Percentiles rank a stretch among this genome's conserved stretches.
These are phyloP conservation scores for Eutrigla gurnardus DNA, from an alignment of 2,797 vertebrate species.

Conservation along the genomic window DNA sequence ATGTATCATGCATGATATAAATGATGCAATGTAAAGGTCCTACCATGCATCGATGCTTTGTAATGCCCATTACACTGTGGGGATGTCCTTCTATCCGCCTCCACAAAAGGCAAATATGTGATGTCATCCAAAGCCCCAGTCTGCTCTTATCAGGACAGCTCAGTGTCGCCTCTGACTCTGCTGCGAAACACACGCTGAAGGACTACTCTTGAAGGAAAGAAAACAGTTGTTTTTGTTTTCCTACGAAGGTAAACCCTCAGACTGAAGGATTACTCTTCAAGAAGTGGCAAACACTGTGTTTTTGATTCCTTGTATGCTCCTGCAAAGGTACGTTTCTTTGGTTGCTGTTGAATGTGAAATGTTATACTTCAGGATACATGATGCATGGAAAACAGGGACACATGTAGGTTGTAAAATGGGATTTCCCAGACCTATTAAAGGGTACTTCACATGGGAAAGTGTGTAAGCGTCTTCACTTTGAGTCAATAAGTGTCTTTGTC, in stretches of 20 bases:
- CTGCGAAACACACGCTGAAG: conserved; percentile 31
- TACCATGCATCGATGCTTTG: neutral
- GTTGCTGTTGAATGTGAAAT: neutral
- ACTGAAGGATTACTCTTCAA: conserved; percentile 48
- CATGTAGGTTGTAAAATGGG: neutral
- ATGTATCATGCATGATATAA: neutral
- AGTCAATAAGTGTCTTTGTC: conserved; percentile 2
- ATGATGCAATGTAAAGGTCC: neutral
- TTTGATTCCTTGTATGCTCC: neutral
- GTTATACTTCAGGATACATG: neutral
- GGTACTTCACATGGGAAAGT: neutral
- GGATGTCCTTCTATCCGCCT: conserved; percentile 37
- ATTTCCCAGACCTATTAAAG: conserved; percentile 8
- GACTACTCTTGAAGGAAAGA: conserved; percentile 23
- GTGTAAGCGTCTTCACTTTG: neutral
- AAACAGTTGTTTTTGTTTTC: neutral
- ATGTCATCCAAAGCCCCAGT: conserved; percentile 62
- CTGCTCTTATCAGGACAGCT: conserved; percentile 50
- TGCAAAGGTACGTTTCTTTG: conserved; percentile 55
- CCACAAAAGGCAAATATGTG: conserved; percentile 45
- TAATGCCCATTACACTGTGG: conserved; percentile 9
- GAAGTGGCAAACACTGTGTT: neutral
- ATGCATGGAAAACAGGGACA: neutral
- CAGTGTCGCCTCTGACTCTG: conserved; percentile 57
- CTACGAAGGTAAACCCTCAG: neutral